Evolutionary conservation across 2,797 vertebrate genomes (phyloP).

Genomic region (Staurois parvus): DNA sequence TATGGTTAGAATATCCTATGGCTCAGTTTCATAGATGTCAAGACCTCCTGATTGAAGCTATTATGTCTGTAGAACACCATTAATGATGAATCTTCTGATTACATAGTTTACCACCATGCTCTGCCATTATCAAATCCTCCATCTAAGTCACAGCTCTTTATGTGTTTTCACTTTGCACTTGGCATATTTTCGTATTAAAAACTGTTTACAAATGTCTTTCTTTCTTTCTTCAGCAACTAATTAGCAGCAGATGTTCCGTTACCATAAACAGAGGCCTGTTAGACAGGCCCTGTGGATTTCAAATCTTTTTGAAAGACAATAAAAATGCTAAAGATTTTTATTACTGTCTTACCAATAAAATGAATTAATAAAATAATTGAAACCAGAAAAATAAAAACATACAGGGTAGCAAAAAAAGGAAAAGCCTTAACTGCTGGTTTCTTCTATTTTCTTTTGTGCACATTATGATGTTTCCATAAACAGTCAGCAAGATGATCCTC

Average conservation of each 20-base stretch:
- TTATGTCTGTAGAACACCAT: neutral
- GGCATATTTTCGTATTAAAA: slow-evolving; percentile 15
- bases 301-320: slow-evolving; percentile 41
- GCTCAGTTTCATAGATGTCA: neutral
- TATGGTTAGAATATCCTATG: neutral
- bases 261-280: slow-evolving; percentile 47
- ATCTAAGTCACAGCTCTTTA: slow-evolving; percentile 36
- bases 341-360: neutral
- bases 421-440: too few species aligned
- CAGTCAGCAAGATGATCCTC: too few species aligned
- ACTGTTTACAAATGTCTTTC: slow-evolving; percentile 37
- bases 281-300: slow-evolving; percentile 22
- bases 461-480: too few species aligned
- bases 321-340: slow-evolving; percentile 8
- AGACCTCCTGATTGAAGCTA: neutral
- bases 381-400: neutral
- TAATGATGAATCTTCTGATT: slow-evolving; percentile 14
- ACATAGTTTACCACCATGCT: slow-evolving; percentile 17
- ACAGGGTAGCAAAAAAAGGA: too few species aligned
- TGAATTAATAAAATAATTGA: neutral
- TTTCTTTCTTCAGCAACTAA: slow-evolving; percentile 51
- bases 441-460: too few species aligned
- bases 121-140: slow-evolving; percentile 21
- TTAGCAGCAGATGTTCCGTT: slow-evolving; percentile 40
- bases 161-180: slow-evolving; percentile 57